Base-by-base conservation (phyloP, 2,113 vertebrate species). In the Oostethus manadensis region DNA sequence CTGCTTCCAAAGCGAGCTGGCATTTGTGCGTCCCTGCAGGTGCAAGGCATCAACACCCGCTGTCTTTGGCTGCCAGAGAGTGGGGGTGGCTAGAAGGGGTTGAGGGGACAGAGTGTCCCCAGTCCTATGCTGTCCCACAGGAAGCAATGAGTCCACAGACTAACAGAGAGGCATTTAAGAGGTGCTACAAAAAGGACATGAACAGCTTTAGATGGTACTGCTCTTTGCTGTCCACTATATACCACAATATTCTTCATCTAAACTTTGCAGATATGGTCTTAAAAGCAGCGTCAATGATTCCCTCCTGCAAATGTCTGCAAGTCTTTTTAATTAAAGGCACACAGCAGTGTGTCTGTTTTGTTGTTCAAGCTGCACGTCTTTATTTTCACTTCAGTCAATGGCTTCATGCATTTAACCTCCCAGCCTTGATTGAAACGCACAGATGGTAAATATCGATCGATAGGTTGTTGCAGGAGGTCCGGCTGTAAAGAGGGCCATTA, bases 11-110 rank as follows among this genome's bases (percentile, higher is more conserved):
- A 77, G 60, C 68, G 45, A 79, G 74, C 58, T 86, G 84, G 81
- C 86, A 87, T 88, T 86, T 82, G 84, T 68, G 65, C 73, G 3
- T 77, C 81, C 76, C 86, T 42, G 53, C 53, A 88, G 87, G 86
- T 86, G 84, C 82, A 76, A 57, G 76, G 83, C 73, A 76, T 65
- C 68, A 67, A 81, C 78, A 69, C 84, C 82, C 76, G 73, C 80
- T 70, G 71, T 78, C 76, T 78, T 77, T 0, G 65, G 73, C 68
- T 82, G 84, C 84, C 84, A 82, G 74, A 60, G 66, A 70, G 69
- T 58, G 72, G 67, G 75, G 58, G 72, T 49, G 65, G 33, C 44
- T 42, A 66, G 64, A 62, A 57, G 62, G 55, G n/a, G 20, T 13
- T 59, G 60, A 56, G 22, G 60, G 68, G 64, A 71, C 68, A 79